A percentile compares a stretch with the other conserved stretches of the same genome.
These are phyloP conservation scores for Synergus gifuensis DNA, from an alignment of 2,888 invertebrate genomes.

Conservation along the genomic window DNA sequence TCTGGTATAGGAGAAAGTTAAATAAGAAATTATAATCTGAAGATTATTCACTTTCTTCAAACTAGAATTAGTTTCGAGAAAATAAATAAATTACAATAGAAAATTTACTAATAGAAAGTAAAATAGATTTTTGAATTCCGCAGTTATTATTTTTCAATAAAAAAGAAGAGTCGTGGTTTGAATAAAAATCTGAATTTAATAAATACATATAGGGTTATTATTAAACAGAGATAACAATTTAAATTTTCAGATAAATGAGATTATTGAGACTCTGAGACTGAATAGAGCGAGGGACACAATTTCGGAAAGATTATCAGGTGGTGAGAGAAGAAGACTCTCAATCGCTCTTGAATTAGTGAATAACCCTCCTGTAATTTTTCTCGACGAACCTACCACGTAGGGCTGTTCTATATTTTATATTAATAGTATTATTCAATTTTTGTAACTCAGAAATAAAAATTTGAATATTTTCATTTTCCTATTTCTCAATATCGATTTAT, in stretches of 20 bases:
- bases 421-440: neutral
- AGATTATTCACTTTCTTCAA: conserved; percentile 5
- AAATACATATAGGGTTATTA: neutral
- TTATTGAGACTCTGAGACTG: conserved; percentile 89
- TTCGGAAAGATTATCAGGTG: conserved; percentile 90
- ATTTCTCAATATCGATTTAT: neutral
- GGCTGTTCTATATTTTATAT: conserved; percentile 58
- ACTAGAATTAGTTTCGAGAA: neutral
- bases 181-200: too few relatives aligned
- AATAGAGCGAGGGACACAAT: conserved; percentile 86
- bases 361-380: conserved; percentile 96
- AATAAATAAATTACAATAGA: neutral
- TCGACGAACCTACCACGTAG: conserved; percentile 98
- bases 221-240: neutral
- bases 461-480: neutral
- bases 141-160: neutral
- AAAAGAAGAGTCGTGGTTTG: too few relatives aligned
- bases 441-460: neutral
- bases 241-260: conserved; percentile 88
- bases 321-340: conserved; percentile 94
- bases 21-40: conserved; percentile 1
- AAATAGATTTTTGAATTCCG: neutral
- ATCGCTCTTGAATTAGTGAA: conserved; percentile 95
- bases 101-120: neutral
- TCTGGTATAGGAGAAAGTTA: conserved; percentile 17